Conservation (phyloP, 1,140 invertebrate genomes). For the Octopus bimaculoides region DNA sequence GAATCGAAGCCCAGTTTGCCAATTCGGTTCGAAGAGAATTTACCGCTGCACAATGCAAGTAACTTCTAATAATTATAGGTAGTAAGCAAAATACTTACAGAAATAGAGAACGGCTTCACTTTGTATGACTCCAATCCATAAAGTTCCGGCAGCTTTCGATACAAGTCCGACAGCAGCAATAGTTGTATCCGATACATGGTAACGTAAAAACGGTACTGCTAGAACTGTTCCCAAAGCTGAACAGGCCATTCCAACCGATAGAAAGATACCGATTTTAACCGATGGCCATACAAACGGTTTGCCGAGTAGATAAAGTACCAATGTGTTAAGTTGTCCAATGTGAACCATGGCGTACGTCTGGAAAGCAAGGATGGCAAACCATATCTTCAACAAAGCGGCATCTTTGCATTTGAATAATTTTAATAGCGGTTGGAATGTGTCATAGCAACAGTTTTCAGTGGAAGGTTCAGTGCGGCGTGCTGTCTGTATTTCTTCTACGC, state of each 20-base stretch:
- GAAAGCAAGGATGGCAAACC: slow-evolving; percentile 49
- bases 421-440: slow-evolving; percentile 43
- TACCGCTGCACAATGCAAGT: no score
- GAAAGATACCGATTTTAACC: slow-evolving; percentile 45
- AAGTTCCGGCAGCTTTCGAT: slow-evolving; percentile 49
- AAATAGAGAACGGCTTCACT: slow-evolving; percentile 48
- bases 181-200: slow-evolving; percentile 40
- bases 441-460: slow-evolving; percentile 44
- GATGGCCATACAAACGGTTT: slow-evolving; percentile 39
- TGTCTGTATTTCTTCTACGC: slow-evolving; percentile 13
- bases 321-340: slow-evolving; percentile 47
- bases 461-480: slow-evolving; percentile 9
- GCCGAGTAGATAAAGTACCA: slow-evolving; percentile 45
- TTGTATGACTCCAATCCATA: slow-evolving; percentile 48
- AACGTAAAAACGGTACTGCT: slow-evolving; percentile 38
- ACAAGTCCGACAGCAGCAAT: slow-evolving; percentile 46
- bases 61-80: not conserved
- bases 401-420: slow-evolving; percentile 48
- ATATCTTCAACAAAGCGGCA: slow-evolving; percentile 41
- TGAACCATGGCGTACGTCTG: slow-evolving; percentile 50
- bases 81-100: slow-evolving; percentile 31
- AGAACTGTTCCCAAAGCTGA: slow-evolving; percentile 43
- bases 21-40: no score
- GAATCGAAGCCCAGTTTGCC: no score
- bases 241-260: slow-evolving; percentile 47